Percentiles rank a stretch among this genome's conserved stretches.
Conservation (phyloP, 2,113 vertebrate genomes). For the Lonchura striata region DNA sequence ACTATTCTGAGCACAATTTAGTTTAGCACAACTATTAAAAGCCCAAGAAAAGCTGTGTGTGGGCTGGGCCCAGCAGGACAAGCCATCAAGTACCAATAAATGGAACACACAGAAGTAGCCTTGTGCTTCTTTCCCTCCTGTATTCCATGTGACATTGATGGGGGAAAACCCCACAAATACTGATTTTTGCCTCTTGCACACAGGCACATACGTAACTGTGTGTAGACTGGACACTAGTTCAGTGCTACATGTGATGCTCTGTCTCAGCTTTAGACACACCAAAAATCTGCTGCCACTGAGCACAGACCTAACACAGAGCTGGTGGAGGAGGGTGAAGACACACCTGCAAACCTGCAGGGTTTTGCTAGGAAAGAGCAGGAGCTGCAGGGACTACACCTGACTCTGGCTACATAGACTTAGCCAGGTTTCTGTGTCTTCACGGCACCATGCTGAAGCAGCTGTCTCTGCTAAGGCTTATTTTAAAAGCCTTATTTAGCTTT, state of each 20-base stretch:
- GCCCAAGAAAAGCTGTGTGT: not conserved
- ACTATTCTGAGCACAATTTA: not conserved
- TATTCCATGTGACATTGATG: not conserved
- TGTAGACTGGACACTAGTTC: not conserved
- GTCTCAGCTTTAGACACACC: not conserved
- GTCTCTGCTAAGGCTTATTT: not conserved
- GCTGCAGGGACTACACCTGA: not conserved
- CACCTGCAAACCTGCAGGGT: not conserved
- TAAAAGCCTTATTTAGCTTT: not conserved
- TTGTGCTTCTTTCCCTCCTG: not conserved
- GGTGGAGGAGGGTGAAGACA: not conserved
- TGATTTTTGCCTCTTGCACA: not conserved
- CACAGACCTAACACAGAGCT: not conserved
- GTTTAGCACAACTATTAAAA: constrained; percentile 19
- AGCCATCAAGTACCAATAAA: not conserved
- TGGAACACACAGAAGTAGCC: not conserved
- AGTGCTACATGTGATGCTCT: not conserved
- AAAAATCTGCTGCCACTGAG: rapidly evolving
- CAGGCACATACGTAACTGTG: not conserved
- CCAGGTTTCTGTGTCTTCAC: not conserved
- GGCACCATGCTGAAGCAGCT: not conserved
- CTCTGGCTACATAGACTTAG: not conserved
- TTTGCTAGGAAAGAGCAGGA: not conserved
- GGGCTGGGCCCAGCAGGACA: not conserved
- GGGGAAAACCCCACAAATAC: not conserved